These are phyloP conservation scores for Tetrax tetrax DNA, from an alignment of 2,113 vertebrate genomes.

Conservation along the genomic window DNA sequence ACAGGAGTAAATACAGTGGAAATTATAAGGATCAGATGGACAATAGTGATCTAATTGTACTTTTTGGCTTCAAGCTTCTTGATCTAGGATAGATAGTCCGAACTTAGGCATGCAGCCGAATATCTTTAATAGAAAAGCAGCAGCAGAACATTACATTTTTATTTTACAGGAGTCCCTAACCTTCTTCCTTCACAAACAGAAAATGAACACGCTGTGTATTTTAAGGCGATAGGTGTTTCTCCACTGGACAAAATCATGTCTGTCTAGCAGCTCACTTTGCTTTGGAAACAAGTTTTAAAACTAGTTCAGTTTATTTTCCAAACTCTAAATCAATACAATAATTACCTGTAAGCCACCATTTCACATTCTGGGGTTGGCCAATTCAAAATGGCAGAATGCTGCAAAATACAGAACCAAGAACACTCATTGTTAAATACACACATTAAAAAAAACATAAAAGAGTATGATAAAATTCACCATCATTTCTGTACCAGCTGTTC, in stretches of 20 bases:
- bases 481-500: conserved; percentile 87
- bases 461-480: conserved; percentile 32
- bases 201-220: not conserved
- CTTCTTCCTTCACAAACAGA: not conserved
- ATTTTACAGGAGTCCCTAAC: not conserved
- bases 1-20: not conserved
- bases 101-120: not conserved
- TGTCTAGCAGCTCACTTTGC: not conserved
- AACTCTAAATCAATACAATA: not conserved
- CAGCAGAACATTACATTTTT: not conserved
- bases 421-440: conserved; percentile 23
- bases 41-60: not conserved
- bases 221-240: not conserved
- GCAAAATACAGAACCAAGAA: conserved; percentile 62
- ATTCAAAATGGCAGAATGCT: conserved; percentile 95
- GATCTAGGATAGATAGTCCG: not conserved
- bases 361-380: conserved; percentile 97
- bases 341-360: conserved; percentile 99
- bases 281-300: not conserved
- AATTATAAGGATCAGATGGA: not conserved
- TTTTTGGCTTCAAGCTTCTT: not conserved
- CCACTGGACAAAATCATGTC: not conserved
- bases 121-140: not conserved
- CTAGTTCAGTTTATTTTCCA: not conserved
- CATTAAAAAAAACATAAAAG: not conserved